phyloP scores from a whole-genome alignment of 2,797 vertebrate species.

The Gadopsis bispinosus region DNA sequence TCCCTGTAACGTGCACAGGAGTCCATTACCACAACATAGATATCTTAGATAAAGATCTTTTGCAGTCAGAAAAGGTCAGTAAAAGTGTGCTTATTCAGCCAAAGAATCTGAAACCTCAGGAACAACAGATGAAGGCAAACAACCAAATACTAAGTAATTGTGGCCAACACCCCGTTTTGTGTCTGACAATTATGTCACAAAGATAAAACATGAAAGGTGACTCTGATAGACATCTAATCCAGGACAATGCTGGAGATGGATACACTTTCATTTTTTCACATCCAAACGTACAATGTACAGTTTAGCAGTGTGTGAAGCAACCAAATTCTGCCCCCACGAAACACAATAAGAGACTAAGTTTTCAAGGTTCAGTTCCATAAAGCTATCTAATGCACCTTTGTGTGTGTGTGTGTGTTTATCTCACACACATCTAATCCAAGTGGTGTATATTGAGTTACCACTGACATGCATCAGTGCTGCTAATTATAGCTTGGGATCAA shows the following conservation, averaged over 20 bases:
- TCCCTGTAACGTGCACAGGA: background rate
- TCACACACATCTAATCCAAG: slow-evolving; percentile 32
- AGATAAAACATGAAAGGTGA: slow-evolving; percentile 42
- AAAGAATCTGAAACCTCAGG: slow-evolving; percentile 50
- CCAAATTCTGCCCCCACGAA: slow-evolving; percentile 4
- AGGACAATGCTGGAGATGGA: background rate
- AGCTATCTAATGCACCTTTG: background rate
- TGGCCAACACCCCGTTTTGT: slow-evolving; percentile 56
- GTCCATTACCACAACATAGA: background rate
- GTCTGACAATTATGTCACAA: slow-evolving; percentile 31
- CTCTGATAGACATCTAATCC: slow-evolving; percentile 16
- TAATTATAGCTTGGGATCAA: slow-evolving; percentile 60
- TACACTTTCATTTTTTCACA: background rate
- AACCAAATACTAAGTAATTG: slow-evolving; percentile 23
- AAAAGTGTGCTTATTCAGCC: slow-evolving; percentile 34
- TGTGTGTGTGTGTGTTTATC: slow-evolving; percentile 17
- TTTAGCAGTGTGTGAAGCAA: background rate
- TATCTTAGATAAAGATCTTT: slow-evolving; percentile 8
- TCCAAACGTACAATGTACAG: background rate
- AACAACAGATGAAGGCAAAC: slow-evolving; percentile 37
- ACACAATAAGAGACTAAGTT: slow-evolving; percentile 13
- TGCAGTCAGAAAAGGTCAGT: slow-evolving; percentile 30
- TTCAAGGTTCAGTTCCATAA: slow-evolving; percentile 23
- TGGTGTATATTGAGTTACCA: slow-evolving; percentile 48
- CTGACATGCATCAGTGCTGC: slow-evolving; percentile 35